A percentile compares a stretch with the other conserved stretches of the same genome.
These are phyloP conservation scores for Machimus atricapillus DNA, from an alignment of 2,888 invertebrate species.

Conservation along the genomic window DNA sequence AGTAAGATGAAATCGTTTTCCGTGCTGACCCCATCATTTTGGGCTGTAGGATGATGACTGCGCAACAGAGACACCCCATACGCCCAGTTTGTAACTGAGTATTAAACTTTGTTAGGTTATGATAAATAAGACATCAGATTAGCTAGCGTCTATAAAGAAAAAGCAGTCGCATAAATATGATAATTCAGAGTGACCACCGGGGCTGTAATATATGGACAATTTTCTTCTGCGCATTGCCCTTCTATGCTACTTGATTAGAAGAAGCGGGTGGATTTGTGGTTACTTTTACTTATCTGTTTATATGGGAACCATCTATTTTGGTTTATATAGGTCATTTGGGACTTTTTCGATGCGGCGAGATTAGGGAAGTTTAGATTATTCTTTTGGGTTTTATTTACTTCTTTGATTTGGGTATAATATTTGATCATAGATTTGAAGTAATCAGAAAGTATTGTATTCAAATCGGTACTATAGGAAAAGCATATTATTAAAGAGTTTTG, in stretches of 20 bases:
- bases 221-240: conserved; percentile 5
- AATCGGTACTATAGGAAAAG: background rate
- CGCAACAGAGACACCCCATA: conserved; percentile 13
- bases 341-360: conserved; percentile 1
- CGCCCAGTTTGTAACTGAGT: conserved; percentile 36
- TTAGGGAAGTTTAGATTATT: conserved; percentile 20
- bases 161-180: conserved; percentile 47
- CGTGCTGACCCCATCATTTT: conserved; percentile 45
- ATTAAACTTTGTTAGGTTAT: conserved; percentile 47
- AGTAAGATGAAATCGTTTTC: conserved; percentile 46
- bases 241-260: conserved; percentile 10
- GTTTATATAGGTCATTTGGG: conserved; percentile 39
- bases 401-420: background rate
- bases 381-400: conserved; percentile 14
- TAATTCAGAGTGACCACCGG: conserved; percentile 46
- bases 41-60: conserved; percentile 2
- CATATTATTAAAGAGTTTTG: background rate
- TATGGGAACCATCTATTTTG: conserved; percentile 42
- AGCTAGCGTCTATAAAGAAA: conserved; percentile 46
- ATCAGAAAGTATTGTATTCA: background rate
- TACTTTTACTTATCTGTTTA: conserved; percentile 47
- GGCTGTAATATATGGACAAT: conserved; percentile 14
- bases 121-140: conserved; percentile 48
- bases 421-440: conserved; percentile 26
- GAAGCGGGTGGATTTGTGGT: conserved; percentile 5